Evolutionary conservation across 2,888 invertebrate species (phyloP), one percentile per base, ranked within the genome.

Genomic region (Drosophila peninsularis): DNA sequence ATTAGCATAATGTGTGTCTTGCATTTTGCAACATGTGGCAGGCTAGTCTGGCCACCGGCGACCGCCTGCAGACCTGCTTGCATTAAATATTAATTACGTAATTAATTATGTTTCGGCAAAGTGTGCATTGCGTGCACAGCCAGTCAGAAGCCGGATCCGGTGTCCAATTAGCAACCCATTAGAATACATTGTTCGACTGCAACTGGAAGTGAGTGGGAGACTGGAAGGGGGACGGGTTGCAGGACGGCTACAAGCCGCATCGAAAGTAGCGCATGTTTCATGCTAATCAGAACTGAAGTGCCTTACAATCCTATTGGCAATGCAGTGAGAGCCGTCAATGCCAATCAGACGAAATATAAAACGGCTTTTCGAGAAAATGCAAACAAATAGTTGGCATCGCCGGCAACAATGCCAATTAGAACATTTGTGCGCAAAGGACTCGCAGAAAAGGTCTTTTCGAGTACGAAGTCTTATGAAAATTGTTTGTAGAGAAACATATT

Each of bases 1-100:
- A 17, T 41, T 41, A 41, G 39, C 13, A 2, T 19, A 5, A 21
- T 21, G 5, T 19, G 19, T 21, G 19, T 1, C 41, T 19, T 41
- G 11, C 19, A 11, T 19, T 5, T 13, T 19, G 41, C 41, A 41
- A 19, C 19, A 11, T 41, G 39, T 17, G 4, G 41, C 41, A 41
- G 17, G 39, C 4, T 14, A 34, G 34, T 34, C 34, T 34, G 13
- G 0, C n/a, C 37, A 7, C 37, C 17, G n/a, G 39, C 44, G 11
- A 24, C 42, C 1, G 36, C 6, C 19, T 42, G 21, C 21, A 21
- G 19, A 19, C 7, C 24, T 45, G 9, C 7, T 14, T n/a, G 44
- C 44, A n/a, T 45, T 45, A 27, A 30, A 30, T 45, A 45, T 45
- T 45, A 45, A 45, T 45, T n/a, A 17, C 5, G n/a, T 27, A 45